Evolutionary conservation across 1,140 invertebrate species (phyloP), one percentile per base, ranked within the genome.

Genomic region (Bombus fervidus): DNA sequence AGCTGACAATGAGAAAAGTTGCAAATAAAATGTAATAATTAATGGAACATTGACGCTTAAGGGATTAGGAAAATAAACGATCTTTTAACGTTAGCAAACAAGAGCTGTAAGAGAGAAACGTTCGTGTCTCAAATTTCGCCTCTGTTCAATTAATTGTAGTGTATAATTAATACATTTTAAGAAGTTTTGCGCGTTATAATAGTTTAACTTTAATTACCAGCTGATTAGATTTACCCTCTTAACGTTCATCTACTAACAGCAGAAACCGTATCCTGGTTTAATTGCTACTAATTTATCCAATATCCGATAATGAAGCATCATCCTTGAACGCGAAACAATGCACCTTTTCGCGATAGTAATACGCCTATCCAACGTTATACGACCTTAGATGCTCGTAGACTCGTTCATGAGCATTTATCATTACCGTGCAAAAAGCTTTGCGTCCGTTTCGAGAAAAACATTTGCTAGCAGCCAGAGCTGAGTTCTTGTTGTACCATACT

Each of bases 231-330:
- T n/a, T 53, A 47, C 59, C 66, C 69, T 88, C 53, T 88, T 85
- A 78, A 88, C 68, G 53, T 80, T 59, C 47, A n/a, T 75, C 62
- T 64, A 68, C 62, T 68, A 69, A 28, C 76, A 68, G 57, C 68
- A 79, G 72, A 75, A 75, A 39, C 68, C 74, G 37, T 88, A 62
- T 18, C 59, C 47, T 53, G 41, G n/a, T 73, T 53, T 68, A 64
- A 68, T 79, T 89, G 53, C 72, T 57, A 89, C 81, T 90, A 87
- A 89, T 87, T 83, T 53, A 53, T 89, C 85, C 87, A 78, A 89
- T 84, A 89, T 86, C 85, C 80, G 80, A 86, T 90, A 89, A 90
- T 78, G 87, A 90, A 89, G 84, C 78, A 84, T 90, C 87, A 81
- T 79, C 69, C 85, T 83, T 66, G 80, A 89, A 81, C 80, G 64